Base-by-base conservation (phyloP, 1,140 invertebrate species). In the Mesaphorura yosii region DNA sequence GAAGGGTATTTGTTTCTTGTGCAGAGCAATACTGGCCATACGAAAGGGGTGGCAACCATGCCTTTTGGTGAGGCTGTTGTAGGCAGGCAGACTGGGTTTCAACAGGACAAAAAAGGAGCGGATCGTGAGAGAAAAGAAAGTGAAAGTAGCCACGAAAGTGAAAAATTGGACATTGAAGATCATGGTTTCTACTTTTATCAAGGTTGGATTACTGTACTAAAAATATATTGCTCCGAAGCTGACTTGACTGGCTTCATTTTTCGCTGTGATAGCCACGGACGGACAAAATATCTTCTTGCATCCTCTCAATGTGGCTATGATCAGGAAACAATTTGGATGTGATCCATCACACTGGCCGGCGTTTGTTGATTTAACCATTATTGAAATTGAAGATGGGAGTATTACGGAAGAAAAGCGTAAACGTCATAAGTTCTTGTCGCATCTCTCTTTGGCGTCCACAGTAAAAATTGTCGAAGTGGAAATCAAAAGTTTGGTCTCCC, bases 151-250 rank as follows among this genome's bases (percentile, higher is more conserved):
- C n/a, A n/a, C n/a, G n/a, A n/a, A n/a, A n/a, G n/a, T n/a, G n/a
- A n/a, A n/a, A n/a, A n/a, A n/a, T n/a, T n/a, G n/a, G n/a, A n/a
- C n/a, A n/a, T n/a, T n/a, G n/a, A n/a, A n/a, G n/a, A n/a, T n/a
- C n/a, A n/a, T n/a, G n/a, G n/a, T n/a, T n/a, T n/a, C n/a, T 88
- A 87, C 66, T 91, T 89, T 67, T 91, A 90, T 72, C 87, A 91
- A 80, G 81, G 84, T 86, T 73, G 61, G 53, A 37, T n/a, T n/a
- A 50, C 14, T 34, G 42, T 19, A 14, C 47, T 48, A 2, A 2
- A 14, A 17, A 10, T 14, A 10, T 46, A 45, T 1, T 22, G 12
- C 1, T 50, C 3, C n/a, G n/a, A 39, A 34, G n/a, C n/a, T 34
- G 31, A 34, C n/a, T 10, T 10, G 10, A 34, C 10, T n/a, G 31